Base-by-base conservation (phyloP, 2,888 invertebrate species). In the Cybosia mesomella region DNA sequence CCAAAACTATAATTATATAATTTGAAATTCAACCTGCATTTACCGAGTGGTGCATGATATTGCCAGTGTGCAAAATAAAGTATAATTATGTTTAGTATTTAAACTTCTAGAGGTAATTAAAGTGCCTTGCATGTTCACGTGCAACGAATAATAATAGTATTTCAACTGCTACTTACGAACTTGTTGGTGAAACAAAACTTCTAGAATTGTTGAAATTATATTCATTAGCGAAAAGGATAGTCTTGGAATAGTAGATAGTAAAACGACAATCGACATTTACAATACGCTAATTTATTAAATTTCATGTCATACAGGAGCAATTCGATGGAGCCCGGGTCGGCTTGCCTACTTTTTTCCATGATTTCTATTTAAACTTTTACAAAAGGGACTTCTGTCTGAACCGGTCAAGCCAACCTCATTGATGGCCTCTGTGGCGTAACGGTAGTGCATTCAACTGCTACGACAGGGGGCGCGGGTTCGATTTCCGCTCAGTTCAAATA, bases 81-180 rank as follows among this genome's bases (percentile, higher is more conserved):
- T 43, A 65, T 15, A 75, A 68, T 77, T 71, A 76, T 73, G 71
- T 67, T 70, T 63, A 64, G 21, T 64, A 66, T 66, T 69, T 58
- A 36, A 75, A 75, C 73, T 77, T 68, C 58, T 24, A 53, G 66
- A n/a, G 24, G 43, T 32, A 36, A 76, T 77, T 71, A 36, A 34
- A 21, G n/a, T n/a, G 21, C 57, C 64, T 71, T 58, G 78, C 70
- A 69, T 55, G 71, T 49, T 71, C 39, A 61, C 67, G 39, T 67
- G 75, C 34, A 58, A 58, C 36, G 54, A 3, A 64, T 59, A 53
- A 58, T 73, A 76, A 66, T 58, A 28, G 54, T 59, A 43, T 36
- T 58, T 58, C 11, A 36, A 11, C 13, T 1, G 36, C 36, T 58
- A 15, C 49, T 49, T 49, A 49, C n/a, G 49, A 49, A 49, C 5